These are phyloP conservation scores for Eulemur albifrons DNA, from an alignment of 2,797 vertebrate genomes.

Conservation along the genomic window DNA sequence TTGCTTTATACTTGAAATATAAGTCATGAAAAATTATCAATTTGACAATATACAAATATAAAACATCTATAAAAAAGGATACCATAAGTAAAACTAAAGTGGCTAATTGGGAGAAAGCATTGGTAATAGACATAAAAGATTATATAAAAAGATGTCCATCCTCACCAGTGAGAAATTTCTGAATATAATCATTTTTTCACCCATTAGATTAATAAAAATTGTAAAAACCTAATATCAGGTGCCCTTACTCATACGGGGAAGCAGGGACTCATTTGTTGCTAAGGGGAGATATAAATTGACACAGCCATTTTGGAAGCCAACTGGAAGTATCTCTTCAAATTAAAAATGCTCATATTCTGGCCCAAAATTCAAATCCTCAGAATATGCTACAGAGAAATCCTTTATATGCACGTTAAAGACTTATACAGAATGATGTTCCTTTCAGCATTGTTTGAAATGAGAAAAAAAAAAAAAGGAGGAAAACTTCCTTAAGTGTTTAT, in stretches of 20 bases:
- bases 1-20: background rate
- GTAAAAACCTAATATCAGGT: background rate
- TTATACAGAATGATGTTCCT: background rate
- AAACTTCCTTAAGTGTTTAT: background rate
- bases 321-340: background rate
- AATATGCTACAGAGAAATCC: background rate
- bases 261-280: background rate
- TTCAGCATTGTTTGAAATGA: background rate
- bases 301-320: background rate
- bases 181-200: background rate
- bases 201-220: background rate
- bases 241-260: background rate
- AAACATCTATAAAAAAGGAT: background rate
- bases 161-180: background rate
- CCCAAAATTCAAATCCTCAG: background rate
- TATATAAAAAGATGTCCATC: background rate
- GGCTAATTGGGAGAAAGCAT: background rate
- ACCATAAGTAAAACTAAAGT: background rate
- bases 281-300: background rate
- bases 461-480: background rate
- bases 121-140: background rate
- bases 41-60: conserved; percentile 3
- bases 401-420: background rate
- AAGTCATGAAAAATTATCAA: background rate
- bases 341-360: background rate